phyloP scores from a whole-genome alignment of 2,797 vertebrate species.

The Fistularia commersonii region DNA sequence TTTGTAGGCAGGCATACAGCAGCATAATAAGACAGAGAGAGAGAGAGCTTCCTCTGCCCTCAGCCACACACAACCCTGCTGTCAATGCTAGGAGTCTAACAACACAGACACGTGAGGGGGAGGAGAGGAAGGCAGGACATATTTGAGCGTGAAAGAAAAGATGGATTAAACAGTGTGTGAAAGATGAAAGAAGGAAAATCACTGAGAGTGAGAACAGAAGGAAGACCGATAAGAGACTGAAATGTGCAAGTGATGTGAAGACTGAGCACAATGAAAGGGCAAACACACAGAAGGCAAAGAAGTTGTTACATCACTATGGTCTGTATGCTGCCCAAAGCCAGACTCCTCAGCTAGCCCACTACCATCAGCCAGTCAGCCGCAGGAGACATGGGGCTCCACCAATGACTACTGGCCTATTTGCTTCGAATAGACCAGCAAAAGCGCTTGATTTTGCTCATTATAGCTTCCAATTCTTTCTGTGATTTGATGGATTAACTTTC shows the following conservation, averaged over 20 bases:
- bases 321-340: conserved; percentile 44
- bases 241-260: conserved; percentile 15
- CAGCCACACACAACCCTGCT: conserved; percentile 55
- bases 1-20: conserved; percentile 2
- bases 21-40: conserved; percentile 6
- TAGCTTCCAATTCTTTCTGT: too few relatives aligned
- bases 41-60: conserved; percentile 47
- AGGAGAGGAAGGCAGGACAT: conserved; percentile 8
- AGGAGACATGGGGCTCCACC: conserved; percentile 31
- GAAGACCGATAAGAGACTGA: conserved; percentile 20
- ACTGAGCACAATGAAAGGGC: conserved; percentile 6
- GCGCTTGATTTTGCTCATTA: too few relatives aligned
- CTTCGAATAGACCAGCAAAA: background rate
- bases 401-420: conserved; percentile 14
- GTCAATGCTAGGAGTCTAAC: conserved; percentile 48
- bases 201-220: conserved; percentile 13
- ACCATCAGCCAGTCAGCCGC: conserved; percentile 52
- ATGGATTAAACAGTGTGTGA: conserved; percentile 22
- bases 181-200: conserved; percentile 27
- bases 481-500: too few relatives aligned
- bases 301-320: conserved; percentile 57
- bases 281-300: conserved; percentile 19
- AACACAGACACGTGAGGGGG: conserved; percentile 49
- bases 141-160: conserved; percentile 13
- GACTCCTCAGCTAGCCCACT: conserved; percentile 25